A percentile compares a stretch with the other conserved stretches of the same genome.
phyloP scores from a whole-genome alignment of 1,140 invertebrate species.

The Sogatella furcifera region DNA sequence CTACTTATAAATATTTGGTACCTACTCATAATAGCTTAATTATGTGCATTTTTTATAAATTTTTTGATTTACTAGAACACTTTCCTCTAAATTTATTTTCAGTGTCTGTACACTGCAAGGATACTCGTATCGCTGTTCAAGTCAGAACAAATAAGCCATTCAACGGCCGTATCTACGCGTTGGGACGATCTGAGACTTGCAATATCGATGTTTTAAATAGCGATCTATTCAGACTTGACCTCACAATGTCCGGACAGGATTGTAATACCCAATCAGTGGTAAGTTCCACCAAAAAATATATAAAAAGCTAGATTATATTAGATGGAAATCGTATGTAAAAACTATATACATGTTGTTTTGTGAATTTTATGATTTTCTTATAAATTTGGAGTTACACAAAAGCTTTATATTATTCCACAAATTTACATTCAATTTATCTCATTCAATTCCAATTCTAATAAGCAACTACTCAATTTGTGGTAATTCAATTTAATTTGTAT shows the following conservation, averaged over 20 bases:
- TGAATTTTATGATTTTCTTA: too few species aligned
- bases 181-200: conserved; percentile 87
- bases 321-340: not conserved
- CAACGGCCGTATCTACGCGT: conserved; percentile 86
- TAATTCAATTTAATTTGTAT: not conserved
- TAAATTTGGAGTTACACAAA: too few species aligned
- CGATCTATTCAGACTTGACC: conserved; percentile 80
- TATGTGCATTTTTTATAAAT: not conserved
- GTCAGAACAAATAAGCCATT: conserved; percentile 87
- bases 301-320: not conserved
- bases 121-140: conserved; percentile 84
- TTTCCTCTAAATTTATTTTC: conserved; percentile 24
- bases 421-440: too few species aligned
- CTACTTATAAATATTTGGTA: too few species aligned
- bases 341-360: too few species aligned
- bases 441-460: too few species aligned
- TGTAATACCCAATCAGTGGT: conserved; percentile 88
- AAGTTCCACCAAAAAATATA: conserved; percentile 33
- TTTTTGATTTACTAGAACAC: not conserved
- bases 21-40: too few species aligned
- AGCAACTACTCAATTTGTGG: not conserved
- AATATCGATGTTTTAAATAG: conserved; percentile 89
- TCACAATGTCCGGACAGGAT: conserved; percentile 87
- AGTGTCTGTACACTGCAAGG: conserved; percentile 91
- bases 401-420: too few species aligned